Conservation (phyloP, 2,888 invertebrate species). For the Conchocele bisecta region DNA sequence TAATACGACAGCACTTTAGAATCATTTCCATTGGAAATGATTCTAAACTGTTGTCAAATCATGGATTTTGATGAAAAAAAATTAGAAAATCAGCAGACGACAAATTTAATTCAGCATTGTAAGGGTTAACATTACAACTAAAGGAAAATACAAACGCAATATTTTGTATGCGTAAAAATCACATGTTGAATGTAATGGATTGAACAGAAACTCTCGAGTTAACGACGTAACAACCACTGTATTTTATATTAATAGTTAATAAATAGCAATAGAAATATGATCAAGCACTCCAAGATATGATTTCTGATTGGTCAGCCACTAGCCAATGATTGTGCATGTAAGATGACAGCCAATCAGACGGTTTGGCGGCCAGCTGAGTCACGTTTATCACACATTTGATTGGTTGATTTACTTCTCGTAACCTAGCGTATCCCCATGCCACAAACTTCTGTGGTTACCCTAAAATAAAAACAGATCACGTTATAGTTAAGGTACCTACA, state of each 20-base stretch:
- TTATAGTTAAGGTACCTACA: too few relatives aligned
- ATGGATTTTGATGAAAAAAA: too few relatives aligned
- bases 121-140: too few relatives aligned
- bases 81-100: too few relatives aligned
- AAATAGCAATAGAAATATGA: constrained; percentile 44
- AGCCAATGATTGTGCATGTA: constrained; percentile 58
- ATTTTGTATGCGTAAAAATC: too few relatives aligned
- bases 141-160: constrained; percentile 10
- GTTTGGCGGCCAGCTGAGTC: constrained; percentile 53
- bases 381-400: constrained; percentile 55
- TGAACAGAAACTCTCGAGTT: too few relatives aligned
- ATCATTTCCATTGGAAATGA: too few relatives aligned
- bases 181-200: too few relatives aligned
- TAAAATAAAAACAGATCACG: constrained; percentile 65
- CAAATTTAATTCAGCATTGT: too few relatives aligned
- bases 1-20: too few relatives aligned
- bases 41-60: too few relatives aligned
- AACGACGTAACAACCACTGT: too few relatives aligned
- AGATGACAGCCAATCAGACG: constrained; percentile 53
- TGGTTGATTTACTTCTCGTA: constrained; percentile 28
- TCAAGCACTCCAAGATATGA: constrained; percentile 58
- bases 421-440: constrained; percentile 73
- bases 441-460: constrained; percentile 76
- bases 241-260: neutral
- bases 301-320: constrained; percentile 55